Percentiles rank a stretch among this genome's conserved stretches.
These are phyloP conservation scores for Chondrilla cf. caribensis DNA, from an alignment of 37 sponge, comb jelly and placozoan genomes.

Conservation along the genomic window DNA sequence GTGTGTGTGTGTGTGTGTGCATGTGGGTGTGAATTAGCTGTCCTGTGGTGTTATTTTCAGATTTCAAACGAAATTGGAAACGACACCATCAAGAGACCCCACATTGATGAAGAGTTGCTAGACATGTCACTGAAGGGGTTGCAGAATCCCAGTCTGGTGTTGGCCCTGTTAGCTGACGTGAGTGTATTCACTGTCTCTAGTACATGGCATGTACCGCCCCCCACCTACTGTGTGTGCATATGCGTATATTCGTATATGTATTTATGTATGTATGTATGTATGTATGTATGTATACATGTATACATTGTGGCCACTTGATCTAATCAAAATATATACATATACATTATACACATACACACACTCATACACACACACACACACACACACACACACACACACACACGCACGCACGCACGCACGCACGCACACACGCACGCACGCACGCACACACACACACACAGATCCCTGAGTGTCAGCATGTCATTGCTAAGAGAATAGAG, in stretches of 20 bases:
- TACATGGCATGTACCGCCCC: not conserved
- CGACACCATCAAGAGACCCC: not conserved
- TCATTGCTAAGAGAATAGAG: not conserved
- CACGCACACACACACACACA: not conserved
- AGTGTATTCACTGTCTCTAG: not conserved
- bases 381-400: no score
- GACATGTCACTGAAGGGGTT: conserved; percentile 1
- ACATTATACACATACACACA: no score
- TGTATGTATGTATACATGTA: not conserved
- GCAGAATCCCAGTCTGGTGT: conserved; percentile 44
- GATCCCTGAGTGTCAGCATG: not conserved
- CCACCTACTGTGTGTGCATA: not conserved
- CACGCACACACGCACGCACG: not conserved
- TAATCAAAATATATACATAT: no score
- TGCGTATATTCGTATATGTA: not conserved
- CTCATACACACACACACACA: no score
- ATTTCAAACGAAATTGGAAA: not conserved
- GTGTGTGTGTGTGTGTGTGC: conserved; percentile 4
- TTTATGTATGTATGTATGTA: not conserved
- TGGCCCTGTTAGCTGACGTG: conserved; percentile 51
- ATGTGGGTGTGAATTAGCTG: conserved; percentile 5
- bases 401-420: no score
- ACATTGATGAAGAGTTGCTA: not conserved
- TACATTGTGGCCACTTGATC: no score
- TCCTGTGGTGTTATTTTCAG: not conserved